These are phyloP conservation scores for Amia ocellicauda DNA, from an alignment of 2,113 vertebrate genomes.

Conservation along the genomic window DNA sequence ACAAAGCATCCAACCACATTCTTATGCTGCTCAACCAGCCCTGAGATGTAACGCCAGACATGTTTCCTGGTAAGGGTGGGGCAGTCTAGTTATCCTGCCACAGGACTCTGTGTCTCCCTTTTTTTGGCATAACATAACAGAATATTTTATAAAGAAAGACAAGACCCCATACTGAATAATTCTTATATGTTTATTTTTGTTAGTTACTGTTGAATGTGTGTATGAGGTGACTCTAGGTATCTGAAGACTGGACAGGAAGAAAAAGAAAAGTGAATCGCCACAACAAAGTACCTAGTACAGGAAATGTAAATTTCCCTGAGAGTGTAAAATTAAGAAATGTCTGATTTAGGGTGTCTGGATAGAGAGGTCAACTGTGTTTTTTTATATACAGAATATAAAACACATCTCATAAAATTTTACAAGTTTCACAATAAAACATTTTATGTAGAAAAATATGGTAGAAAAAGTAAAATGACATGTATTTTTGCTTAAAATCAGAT, in stretches of 20 bases:
- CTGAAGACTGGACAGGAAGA: neutral
- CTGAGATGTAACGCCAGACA: too few species aligned
- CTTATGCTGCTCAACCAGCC: too few species aligned
- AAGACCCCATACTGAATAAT: neutral
- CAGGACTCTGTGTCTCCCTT: too few species aligned
- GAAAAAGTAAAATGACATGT: conserved; percentile 34
- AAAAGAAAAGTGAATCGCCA: conserved; percentile 1
- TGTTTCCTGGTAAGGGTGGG: too few species aligned
- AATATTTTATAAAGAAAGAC: conserved; percentile 7
- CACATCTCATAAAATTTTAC: conserved; percentile 33
- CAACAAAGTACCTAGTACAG: conserved; percentile 21
- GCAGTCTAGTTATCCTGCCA: too few species aligned
- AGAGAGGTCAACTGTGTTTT: conserved; percentile 36
- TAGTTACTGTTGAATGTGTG: conserved; percentile 9
- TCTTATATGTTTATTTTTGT: conserved; percentile 21
- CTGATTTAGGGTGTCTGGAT: conserved; percentile 31
- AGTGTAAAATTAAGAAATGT: conserved; percentile 41
- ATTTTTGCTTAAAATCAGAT: conserved; percentile 29
- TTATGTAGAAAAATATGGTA: conserved; percentile 28
- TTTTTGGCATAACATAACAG: too few species aligned
- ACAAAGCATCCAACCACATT: too few species aligned
- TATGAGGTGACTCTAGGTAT: neutral
- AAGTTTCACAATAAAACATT: conserved; percentile 13
- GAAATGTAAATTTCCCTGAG: conserved; percentile 47
- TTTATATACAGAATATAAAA: conserved; percentile 31